Evolutionary conservation across 2,797 vertebrate species (phyloP).

Genomic region (Trachurus trachurus): DNA sequence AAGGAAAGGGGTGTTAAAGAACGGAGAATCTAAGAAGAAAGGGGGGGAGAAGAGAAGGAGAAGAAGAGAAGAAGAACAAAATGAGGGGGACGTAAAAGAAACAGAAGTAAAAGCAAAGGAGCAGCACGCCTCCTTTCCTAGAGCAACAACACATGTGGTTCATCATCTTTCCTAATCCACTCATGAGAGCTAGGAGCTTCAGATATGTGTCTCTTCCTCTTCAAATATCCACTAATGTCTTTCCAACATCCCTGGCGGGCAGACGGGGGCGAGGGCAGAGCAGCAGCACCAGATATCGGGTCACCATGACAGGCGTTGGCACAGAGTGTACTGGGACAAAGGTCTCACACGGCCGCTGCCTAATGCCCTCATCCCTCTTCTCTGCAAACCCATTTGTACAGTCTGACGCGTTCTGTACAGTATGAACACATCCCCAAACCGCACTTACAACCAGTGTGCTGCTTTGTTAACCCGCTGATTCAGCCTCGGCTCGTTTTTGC

Average conservation of each 20-base stretch:
- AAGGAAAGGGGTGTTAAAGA: slow-evolving; percentile 78
- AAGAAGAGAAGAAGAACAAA: not conserved
- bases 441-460: not conserved
- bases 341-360: slow-evolving; percentile 49
- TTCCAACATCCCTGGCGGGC: slow-evolving; percentile 27
- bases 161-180: not conserved
- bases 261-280: slow-evolving; percentile 20
- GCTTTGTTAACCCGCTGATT: slow-evolving; percentile 37
- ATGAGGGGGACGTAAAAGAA: slow-evolving; percentile 26
- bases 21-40: slow-evolving; percentile 65
- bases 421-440: not conserved
- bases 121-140: not conserved
- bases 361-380: slow-evolving; percentile 21
- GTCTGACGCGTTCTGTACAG: slow-evolving; percentile 21
- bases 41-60: not conserved
- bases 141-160: not conserved
- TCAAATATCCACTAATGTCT: slow-evolving; percentile 24
- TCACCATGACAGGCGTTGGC: slow-evolving; percentile 62
- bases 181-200: not conserved
- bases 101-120: slow-evolving; percentile 9
- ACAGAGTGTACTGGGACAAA: slow-evolving; percentile 74
- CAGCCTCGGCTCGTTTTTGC: slow-evolving; percentile 12
- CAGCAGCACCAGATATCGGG: slow-evolving; percentile 47
- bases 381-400: slow-evolving; percentile 23
- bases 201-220: slow-evolving; percentile 1